Percentiles rank a stretch among this genome's conserved stretches.
phyloP scores from a whole-genome alignment of 2,888 invertebrate species.

The Aricia artaxerxes region DNA sequence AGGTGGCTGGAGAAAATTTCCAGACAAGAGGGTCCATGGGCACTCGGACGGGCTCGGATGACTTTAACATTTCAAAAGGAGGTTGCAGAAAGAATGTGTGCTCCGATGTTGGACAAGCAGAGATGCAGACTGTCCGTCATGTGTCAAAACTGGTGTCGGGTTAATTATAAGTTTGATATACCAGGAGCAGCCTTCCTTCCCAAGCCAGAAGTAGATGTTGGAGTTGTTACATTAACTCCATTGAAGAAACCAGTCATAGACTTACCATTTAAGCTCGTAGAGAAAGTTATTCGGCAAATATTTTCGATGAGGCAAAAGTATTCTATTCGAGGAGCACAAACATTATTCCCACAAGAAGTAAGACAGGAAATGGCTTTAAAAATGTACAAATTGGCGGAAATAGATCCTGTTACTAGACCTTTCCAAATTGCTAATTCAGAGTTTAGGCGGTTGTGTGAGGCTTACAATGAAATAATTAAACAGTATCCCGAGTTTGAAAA shows the following conservation, averaged over 20 bases:
- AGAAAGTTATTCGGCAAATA: slow-evolving; percentile 92
- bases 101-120: slow-evolving; percentile 83
- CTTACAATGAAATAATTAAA: slow-evolving; percentile 86
- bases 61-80: slow-evolving; percentile 98
- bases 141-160: slow-evolving; percentile 95
- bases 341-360: slow-evolving; percentile 87
- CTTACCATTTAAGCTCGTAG: slow-evolving; percentile 90
- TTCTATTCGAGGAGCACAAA: slow-evolving; percentile 84
- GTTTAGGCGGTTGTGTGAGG: slow-evolving; percentile 87
- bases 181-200: slow-evolving; percentile 95
- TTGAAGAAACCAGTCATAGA: slow-evolving; percentile 86
- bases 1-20: slow-evolving; percentile 92
- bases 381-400: slow-evolving; percentile 86
- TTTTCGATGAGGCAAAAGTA: slow-evolving; percentile 95
- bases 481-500: slow-evolving; percentile 82
- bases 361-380: slow-evolving; percentile 83
- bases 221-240: slow-evolving; percentile 94
- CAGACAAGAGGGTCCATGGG: slow-evolving; percentile 87
- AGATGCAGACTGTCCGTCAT: slow-evolving; percentile 95
- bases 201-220: slow-evolving; percentile 97
- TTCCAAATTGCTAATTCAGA: slow-evolving; percentile 89
- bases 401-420: slow-evolving; percentile 85
- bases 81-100: slow-evolving; percentile 95
- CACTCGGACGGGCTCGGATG: slow-evolving; percentile 90
- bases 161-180: slow-evolving; percentile 91